These are phyloP conservation scores for Pyrochroa serraticornis DNA, from an alignment of 2,888 invertebrate genomes.

Conservation along the genomic window DNA sequence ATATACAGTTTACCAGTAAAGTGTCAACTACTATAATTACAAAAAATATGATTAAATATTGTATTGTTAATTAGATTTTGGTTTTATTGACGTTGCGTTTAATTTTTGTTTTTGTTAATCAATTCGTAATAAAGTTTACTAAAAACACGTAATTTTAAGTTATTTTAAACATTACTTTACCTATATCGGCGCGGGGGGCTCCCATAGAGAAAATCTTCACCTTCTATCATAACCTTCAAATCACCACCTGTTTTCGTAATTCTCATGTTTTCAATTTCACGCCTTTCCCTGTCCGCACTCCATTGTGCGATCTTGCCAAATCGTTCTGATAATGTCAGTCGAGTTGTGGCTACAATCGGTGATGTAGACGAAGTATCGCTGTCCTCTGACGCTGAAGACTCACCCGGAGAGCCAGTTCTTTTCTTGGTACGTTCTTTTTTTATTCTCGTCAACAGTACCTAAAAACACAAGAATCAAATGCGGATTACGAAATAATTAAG, in stretches of 20 bases:
- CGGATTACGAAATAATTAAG: not conserved
- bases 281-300: conserved; percentile 76
- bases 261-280: conserved; percentile 86
- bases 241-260: conserved; percentile 80
- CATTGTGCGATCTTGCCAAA: conserved; percentile 93
- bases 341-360: conserved; percentile 66
- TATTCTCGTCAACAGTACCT: conserved; percentile 54
- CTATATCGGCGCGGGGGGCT: conserved; percentile 63
- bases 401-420: conserved; percentile 58
- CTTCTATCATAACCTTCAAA: conserved; percentile 79
- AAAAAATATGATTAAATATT: too few species aligned
- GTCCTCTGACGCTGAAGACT: conserved; percentile 68
- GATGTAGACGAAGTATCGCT: conserved; percentile 65
- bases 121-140: too few species aligned
- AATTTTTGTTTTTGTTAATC: too few species aligned
- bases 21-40: too few species aligned
- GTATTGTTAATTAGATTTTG: too few species aligned
- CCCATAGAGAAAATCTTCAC: conserved; percentile 61
- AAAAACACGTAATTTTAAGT: too few species aligned
- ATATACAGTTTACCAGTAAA: too few species aligned
- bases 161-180: conserved; percentile 40
- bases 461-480: not conserved
- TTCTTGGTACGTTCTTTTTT: conserved; percentile 56
- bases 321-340: conserved; percentile 80
- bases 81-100: too few species aligned